Percentiles rank a stretch among this genome's conserved stretches.
These are phyloP conservation scores for Glaucopsyche alexis DNA, from an alignment of 2,888 invertebrate genomes.

Conservation along the genomic window DNA sequence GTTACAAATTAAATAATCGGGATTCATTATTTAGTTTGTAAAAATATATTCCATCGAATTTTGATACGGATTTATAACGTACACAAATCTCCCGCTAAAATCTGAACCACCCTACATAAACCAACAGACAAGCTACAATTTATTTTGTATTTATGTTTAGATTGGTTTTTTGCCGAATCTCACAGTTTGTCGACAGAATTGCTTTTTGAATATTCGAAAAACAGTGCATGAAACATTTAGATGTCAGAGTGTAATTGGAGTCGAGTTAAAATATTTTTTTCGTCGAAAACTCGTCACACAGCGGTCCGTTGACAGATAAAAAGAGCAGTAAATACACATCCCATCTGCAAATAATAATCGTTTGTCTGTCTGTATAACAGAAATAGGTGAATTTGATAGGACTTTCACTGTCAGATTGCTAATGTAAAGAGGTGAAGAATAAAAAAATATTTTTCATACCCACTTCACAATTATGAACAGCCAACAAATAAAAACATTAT, in stretches of 20 bases:
- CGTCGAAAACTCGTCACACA: not conserved
- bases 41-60: not conserved
- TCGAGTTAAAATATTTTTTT: constrained; percentile 11
- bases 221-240: constrained; percentile 23
- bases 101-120: constrained; percentile 16
- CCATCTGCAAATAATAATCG: too few species aligned
- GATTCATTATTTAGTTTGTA: not conserved
- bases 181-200: constrained; percentile 25
- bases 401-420: too few species aligned
- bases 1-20: too few species aligned
- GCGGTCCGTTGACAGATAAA: not conserved
- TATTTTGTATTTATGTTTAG: constrained; percentile 19
- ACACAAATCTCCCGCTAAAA: not conserved
- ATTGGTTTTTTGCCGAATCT: constrained; percentile 6
- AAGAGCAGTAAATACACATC: not conserved
- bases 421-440: too few species aligned
- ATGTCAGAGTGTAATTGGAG: constrained; percentile 26
- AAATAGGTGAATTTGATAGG: too few species aligned
- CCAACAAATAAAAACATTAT: too few species aligned
- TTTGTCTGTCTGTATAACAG: too few species aligned
- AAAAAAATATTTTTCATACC: too few species aligned
- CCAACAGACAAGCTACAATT: constrained; percentile 16
- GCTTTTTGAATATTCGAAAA: constrained; percentile 24
- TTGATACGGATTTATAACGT: not conserved
- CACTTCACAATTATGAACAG: too few species aligned